Percentiles rank a stretch among this genome's conserved stretches.
phyloP scores from a whole-genome alignment of 2,888 invertebrate species.

The Hyposoter dolosus region DNA sequence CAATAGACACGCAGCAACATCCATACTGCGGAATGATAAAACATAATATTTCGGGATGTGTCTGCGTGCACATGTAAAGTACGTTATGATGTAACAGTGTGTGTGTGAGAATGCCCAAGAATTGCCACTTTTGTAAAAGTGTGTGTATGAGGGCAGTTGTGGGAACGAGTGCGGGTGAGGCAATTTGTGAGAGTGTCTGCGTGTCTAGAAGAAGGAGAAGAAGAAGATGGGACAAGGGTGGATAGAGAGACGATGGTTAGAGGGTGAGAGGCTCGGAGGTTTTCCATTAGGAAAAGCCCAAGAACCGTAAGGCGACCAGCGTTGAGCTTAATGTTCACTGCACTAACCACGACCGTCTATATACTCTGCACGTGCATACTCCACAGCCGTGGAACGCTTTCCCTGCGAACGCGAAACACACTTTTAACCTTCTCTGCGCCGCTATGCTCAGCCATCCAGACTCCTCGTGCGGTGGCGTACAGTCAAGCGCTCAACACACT shows the following conservation, averaged over 20 bases:
- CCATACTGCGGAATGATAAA: conserved; percentile 1
- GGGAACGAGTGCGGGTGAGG: neutral
- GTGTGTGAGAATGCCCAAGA: neutral
- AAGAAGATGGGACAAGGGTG: neutral
- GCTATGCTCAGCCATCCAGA: conserved; percentile 27
- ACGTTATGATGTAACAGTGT: neutral
- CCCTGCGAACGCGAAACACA: conserved; percentile 50
- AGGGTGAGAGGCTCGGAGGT: conserved; percentile 25
- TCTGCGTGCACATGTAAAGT: neutral
- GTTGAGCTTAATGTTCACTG: conserved; percentile 64
- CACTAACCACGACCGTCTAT: conserved; percentile 50
- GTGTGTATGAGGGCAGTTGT: neutral
- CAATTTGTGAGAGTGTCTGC: neutral
- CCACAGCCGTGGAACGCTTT: conserved; percentile 16
- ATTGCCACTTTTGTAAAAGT: neutral
- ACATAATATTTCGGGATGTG: neutral
- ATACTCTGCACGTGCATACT: conserved; percentile 11
- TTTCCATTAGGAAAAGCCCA: conserved; percentile 58
- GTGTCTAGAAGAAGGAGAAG: conserved; percentile 1
- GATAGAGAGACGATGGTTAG: conserved; percentile 28
- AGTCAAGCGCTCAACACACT: conserved; percentile 37
- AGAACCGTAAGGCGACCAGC: conserved; percentile 44
- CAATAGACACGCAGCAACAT: neutral
- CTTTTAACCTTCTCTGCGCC: conserved; percentile 45
- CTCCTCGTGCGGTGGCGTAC: neutral